A percentile compares a stretch with the other conserved stretches of the same genome.
phyloP scores from a whole-genome alignment of 2,797 vertebrate genomes.

The Leptodactylus fallax region DNA sequence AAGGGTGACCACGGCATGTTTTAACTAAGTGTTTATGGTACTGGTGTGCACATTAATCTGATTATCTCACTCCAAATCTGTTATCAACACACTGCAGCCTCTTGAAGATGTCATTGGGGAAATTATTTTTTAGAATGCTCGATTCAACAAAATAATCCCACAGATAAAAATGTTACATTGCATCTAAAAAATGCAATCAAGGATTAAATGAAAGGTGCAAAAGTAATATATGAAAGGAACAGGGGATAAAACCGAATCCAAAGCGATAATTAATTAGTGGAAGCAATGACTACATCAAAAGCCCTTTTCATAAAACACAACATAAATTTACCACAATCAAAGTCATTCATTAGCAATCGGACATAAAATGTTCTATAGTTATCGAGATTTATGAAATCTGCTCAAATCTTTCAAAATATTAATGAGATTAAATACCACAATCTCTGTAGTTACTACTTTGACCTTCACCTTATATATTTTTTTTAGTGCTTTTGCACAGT shows the following conservation, averaged over 20 bases:
- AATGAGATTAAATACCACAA: constrained; percentile 16
- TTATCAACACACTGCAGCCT: constrained; percentile 54
- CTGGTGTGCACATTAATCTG: constrained; percentile 47
- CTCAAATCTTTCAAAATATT: constrained; percentile 28
- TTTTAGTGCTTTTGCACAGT: constrained; percentile 1
- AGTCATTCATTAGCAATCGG: constrained; percentile 4
- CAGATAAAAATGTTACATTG: constrained; percentile 41
- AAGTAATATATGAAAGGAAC: not conserved
- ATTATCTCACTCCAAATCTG: constrained; percentile 31
- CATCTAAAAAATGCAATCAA: constrained; percentile 42
- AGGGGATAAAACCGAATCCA: constrained; percentile 24
- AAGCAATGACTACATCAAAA: constrained; percentile 2
- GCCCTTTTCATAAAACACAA: not conserved
- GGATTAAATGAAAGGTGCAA: constrained; percentile 46
- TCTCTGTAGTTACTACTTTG: not conserved
- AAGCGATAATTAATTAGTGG: constrained; percentile 35
- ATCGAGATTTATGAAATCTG: constrained; percentile 25
- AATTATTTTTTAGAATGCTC: constrained; percentile 47
- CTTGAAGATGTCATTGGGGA: constrained; percentile 51
- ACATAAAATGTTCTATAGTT: not conserved
- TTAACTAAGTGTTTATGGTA: constrained; percentile 5
- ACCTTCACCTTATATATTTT: constrained; percentile 37
- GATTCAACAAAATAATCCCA: constrained; percentile 44
- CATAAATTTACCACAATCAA: not conserved
- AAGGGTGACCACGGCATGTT: constrained; percentile 14